A percentile compares a stretch with the other conserved stretches of the same genome.
phyloP scores from a whole-genome alignment of 2,888 invertebrate genomes.

The Brachyopa scutellaris region DNA sequence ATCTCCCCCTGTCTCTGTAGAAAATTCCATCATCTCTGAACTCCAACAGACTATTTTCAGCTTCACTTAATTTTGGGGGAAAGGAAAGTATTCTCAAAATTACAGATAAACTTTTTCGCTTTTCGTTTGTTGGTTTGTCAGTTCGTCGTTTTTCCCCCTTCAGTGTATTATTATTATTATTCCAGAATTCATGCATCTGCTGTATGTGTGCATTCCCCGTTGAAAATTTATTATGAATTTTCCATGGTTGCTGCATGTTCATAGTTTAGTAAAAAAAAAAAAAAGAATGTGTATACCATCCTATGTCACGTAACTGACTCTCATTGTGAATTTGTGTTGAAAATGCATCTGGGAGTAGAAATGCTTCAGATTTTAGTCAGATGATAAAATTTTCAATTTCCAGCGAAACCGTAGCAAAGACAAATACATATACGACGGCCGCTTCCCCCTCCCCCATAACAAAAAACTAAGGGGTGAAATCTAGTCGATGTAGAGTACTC shows the following conservation, averaged over 20 bases:
- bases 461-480: background rate
- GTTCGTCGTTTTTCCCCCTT: constrained; percentile 19
- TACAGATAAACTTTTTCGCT: constrained; percentile 67
- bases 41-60: constrained; percentile 69
- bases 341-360: constrained; percentile 32
- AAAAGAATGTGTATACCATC: constrained; percentile 36
- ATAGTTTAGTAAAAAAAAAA: constrained; percentile 21
- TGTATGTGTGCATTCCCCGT: constrained; percentile 48
- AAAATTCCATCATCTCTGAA: constrained; percentile 67
- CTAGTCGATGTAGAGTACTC: background rate
- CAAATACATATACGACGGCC: background rate
- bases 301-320: constrained; percentile 34
- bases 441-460: background rate
- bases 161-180: constrained; percentile 42
- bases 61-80: constrained; percentile 64
- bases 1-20: constrained; percentile 29
- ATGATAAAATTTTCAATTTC: constrained; percentile 65
- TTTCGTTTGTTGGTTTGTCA: background rate
- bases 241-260: constrained; percentile 61
- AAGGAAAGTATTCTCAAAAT: constrained; percentile 55
- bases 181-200: constrained; percentile 16
- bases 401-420: constrained; percentile 1
- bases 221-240: constrained; percentile 64
- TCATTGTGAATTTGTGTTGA: constrained; percentile 50
- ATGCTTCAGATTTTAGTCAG: constrained; percentile 47